Conservation (phyloP, 2,113 vertebrate genomes). For the Polypterus bichir region DNA sequence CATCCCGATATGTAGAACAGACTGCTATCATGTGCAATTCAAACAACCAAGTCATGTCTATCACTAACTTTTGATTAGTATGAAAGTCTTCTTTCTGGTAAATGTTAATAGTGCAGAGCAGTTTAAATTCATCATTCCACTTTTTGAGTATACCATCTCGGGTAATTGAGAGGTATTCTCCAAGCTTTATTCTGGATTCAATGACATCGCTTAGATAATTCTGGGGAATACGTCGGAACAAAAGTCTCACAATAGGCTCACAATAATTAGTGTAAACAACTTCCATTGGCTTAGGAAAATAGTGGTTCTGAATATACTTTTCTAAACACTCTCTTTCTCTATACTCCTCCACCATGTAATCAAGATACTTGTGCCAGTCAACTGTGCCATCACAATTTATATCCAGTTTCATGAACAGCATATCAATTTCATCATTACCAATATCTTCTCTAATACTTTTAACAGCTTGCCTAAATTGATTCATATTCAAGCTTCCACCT, state of each 20-base stretch:
- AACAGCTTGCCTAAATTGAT: slow-evolving; percentile 25
- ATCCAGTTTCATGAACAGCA: slow-evolving; percentile 37
- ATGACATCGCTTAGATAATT: not conserved
- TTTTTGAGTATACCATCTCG: slow-evolving; percentile 30
- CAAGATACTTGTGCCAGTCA: slow-evolving; percentile 31
- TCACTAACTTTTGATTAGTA: slow-evolving; percentile 22
- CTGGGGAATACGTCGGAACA: slow-evolving; percentile 9
- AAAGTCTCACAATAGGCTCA: slow-evolving; percentile 32
- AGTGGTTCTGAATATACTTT: slow-evolving; percentile 22
- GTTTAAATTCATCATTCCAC: slow-evolving; percentile 32
- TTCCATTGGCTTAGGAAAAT: slow-evolving; percentile 22
- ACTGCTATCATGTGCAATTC: slow-evolving; percentile 24
- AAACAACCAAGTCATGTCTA: slow-evolving; percentile 28
- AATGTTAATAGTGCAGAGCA: slow-evolving; percentile 21
- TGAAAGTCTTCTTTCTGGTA: not conserved
- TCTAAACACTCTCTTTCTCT: slow-evolving; percentile 20
- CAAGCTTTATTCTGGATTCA: slow-evolving; percentile 3
- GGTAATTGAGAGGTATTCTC: slow-evolving; percentile 36
- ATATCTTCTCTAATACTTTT: slow-evolving; percentile 22
- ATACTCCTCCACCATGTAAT: slow-evolving; percentile 21
- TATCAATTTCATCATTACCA: slow-evolving; percentile 21
- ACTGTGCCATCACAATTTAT: slow-evolving; percentile 29
- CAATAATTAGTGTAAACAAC: slow-evolving; percentile 5
- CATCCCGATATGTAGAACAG: slow-evolving; percentile 21
- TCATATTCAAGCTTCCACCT: slow-evolving; percentile 21